These are phyloP conservation scores for Drosophila hamatofila DNA, from an alignment of 2,888 invertebrate species.

Conservation along the genomic window DNA sequence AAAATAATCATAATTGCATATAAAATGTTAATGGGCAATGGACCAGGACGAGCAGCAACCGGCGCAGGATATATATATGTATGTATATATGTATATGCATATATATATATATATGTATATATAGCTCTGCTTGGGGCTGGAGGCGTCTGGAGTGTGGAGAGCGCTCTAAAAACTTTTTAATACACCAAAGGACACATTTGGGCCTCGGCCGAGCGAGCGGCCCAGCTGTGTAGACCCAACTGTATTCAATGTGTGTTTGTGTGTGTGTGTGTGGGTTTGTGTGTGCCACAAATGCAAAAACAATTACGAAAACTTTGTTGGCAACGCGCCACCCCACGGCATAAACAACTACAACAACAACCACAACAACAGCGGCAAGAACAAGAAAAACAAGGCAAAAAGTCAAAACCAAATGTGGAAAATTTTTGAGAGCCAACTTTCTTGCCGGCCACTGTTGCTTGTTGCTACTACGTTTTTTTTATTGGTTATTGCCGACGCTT, in stretches of 20 bases:
- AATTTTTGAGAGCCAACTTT: conserved; percentile 62
- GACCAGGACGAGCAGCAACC: conserved; percentile 40
- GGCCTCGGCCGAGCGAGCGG: conserved; percentile 48
- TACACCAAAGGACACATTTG: conserved; percentile 82
- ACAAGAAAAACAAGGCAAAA: conserved; percentile 38
- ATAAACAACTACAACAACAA: conserved; percentile 22
- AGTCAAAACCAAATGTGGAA: conserved; percentile 74
- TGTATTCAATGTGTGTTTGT: conserved; percentile 25
- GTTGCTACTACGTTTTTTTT: conserved; percentile 60
- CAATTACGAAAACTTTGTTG: conserved; percentile 81
- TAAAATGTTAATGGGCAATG: conserved; percentile 81
- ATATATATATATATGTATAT: not conserved
- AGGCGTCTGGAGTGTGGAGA: conserved; percentile 12
- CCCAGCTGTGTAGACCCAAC: conserved; percentile 38
- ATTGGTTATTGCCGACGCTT: conserved; percentile 63
- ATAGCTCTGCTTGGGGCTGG: conserved; percentile 32
- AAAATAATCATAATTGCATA: conserved; percentile 81
- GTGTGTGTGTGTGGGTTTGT: conserved; percentile 23
- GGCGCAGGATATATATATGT: not conserved
- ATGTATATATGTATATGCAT: not conserved
- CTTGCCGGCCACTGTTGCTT: conserved; percentile 60
- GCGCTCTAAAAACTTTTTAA: conserved; percentile 76
- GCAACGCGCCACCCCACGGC: conserved; percentile 58
- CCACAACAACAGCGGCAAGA: not conserved
- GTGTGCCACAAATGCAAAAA: conserved; percentile 78